Conservation (phyloP, 2,113 vertebrate species). For the Benitochromis conjunctus region DNA sequence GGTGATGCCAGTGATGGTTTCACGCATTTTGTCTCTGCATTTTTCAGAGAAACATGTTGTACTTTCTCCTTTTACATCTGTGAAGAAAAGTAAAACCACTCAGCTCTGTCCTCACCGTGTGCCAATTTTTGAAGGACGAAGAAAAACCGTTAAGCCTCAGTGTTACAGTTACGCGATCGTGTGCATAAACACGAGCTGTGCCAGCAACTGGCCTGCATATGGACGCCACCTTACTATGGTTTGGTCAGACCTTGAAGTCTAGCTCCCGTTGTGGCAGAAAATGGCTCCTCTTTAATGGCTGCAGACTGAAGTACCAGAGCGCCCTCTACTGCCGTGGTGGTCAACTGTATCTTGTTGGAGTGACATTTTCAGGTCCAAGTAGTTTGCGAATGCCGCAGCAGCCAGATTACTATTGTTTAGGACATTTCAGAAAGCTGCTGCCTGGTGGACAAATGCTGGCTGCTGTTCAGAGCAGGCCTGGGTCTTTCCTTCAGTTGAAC, state of each 20-base stretch:
- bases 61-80: slow-evolving; percentile 19
- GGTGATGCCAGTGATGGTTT: not conserved
- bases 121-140: slow-evolving; percentile 48
- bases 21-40: not conserved
- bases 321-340: slow-evolving; percentile 60
- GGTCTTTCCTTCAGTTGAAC: not conserved
- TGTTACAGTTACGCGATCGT: slow-evolving; percentile 54
- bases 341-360: not conserved
- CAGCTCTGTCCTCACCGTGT: slow-evolving; percentile 31
- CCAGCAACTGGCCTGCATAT: slow-evolving; percentile 29
- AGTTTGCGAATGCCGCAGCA: not conserved
- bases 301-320: slow-evolving; percentile 29
- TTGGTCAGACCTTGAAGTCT: slow-evolving; percentile 17
- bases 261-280: slow-evolving; percentile 44
- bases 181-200: slow-evolving; percentile 56
- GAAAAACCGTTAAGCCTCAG: slow-evolving; percentile 43
- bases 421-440: slow-evolving; percentile 4
- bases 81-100: slow-evolving; percentile 8
- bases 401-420: slow-evolving; percentile 1
- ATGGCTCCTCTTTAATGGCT: slow-evolving; percentile 53
- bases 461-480: slow-evolving; percentile 10
- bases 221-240: slow-evolving; percentile 20
- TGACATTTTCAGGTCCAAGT: not conserved
- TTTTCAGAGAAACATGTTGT: slow-evolving; percentile 1
- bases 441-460: slow-evolving; percentile 31